A percentile compares a stretch with the other conserved stretches of the same genome.
Conservation (phyloP, 2,888 invertebrate genomes). For the Lasioglossum pauxillum region DNA sequence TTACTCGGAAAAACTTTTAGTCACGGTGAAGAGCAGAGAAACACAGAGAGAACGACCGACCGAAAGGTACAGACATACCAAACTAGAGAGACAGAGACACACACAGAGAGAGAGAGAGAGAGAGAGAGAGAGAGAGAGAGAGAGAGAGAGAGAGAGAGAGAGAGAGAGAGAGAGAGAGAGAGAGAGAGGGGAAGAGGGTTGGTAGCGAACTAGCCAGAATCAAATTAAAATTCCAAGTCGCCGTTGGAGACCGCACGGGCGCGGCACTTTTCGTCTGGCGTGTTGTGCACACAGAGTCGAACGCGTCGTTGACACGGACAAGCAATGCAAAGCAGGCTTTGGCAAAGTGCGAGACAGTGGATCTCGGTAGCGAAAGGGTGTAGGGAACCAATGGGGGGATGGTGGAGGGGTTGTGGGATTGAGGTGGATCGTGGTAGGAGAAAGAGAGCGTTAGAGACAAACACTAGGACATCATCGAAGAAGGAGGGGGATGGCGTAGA, state of each 20-base stretch:
- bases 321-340: neutral
- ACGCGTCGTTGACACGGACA: constrained; percentile 29
- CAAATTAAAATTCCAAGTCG: constrained; percentile 25
- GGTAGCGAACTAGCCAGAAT: neutral
- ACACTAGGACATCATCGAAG: neutral
- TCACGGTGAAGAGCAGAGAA: constrained; percentile 2
- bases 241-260: neutral
- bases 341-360: neutral
- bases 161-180: too few relatives aligned
- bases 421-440: neutral
- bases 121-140: too few relatives aligned
- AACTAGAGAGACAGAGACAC: neutral
- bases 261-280: neutral
- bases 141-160: neutral
- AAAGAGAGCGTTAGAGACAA: neutral
- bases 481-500: neutral
- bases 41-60: neutral
- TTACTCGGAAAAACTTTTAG: constrained; percentile 9
- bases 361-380: neutral
- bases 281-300: constrained; percentile 13
- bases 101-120: too few relatives aligned
- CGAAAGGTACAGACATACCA: neutral
- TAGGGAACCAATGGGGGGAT: neutral
- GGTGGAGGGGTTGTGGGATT: neutral
- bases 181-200: neutral